Conservation (phyloP, 1,140 invertebrate species). For the Rhizoglyphus robini region DNA sequence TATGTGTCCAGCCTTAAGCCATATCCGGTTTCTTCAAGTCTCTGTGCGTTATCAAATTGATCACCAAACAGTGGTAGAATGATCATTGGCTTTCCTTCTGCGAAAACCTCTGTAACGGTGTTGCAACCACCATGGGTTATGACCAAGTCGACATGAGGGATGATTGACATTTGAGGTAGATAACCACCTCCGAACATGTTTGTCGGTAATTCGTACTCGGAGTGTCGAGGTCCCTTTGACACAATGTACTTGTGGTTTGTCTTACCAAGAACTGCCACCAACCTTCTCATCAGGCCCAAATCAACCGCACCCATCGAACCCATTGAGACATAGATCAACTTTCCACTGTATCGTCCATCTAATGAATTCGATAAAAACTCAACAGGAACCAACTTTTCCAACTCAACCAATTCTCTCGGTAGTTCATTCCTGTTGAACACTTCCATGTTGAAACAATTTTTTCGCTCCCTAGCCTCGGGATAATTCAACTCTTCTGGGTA, state of each 20-base stretch:
- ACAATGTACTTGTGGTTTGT: conserved; percentile 12
- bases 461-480: background rate
- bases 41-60: conserved; percentile 21
- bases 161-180: background rate
- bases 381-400: background rate
- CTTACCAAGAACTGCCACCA: background rate
- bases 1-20: conserved; percentile 12
- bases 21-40: conserved; percentile 5
- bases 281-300: conserved; percentile 18
- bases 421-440: conserved; percentile 2
- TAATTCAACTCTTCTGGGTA: conserved; percentile 19
- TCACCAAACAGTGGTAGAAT: conserved; percentile 19
- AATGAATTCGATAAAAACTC: no score
- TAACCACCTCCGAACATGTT: conserved; percentile 20
- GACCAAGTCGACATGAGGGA: conserved; percentile 15
- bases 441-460: conserved; percentile 9
- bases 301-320: conserved; percentile 25
- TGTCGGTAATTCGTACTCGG: conserved; percentile 21
- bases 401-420: no score
- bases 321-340: conserved; percentile 20
- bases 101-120: background rate
- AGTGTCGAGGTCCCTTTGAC: conserved; percentile 7
- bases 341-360: background rate
- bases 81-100: conserved; percentile 10
- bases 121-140: conserved; percentile 22